These are phyloP conservation scores for Nebria ingens DNA, from an alignment of 1,140 invertebrate genomes.

Conservation along the genomic window DNA sequence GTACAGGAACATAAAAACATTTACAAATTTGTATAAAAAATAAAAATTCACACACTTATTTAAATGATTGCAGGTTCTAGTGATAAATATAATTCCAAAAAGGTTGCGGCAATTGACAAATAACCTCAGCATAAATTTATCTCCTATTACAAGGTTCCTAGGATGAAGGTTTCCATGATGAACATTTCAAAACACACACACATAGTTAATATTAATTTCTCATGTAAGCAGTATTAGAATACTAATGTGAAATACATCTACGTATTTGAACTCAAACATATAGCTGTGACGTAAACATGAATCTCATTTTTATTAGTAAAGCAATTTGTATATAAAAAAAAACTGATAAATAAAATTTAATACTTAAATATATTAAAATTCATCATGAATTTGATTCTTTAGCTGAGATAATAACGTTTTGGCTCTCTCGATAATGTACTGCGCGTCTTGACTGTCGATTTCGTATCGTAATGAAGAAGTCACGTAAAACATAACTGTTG, in stretches of 20 bases:
- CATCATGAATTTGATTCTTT: slow-evolving; percentile 22
- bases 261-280: no score
- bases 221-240: no score
- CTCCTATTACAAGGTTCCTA: neutral
- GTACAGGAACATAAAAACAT: no score
- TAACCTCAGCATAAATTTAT: neutral
- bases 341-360: neutral
- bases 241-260: no score
- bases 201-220: neutral
- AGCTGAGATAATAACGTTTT: slow-evolving; percentile 19
- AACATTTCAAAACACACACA: neutral
- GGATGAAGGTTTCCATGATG: neutral
- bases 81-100: neutral
- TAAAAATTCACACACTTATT: no score
- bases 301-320: slow-evolving; percentile 6
- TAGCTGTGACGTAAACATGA: neutral
- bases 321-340: neutral
- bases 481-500: slow-evolving; percentile 43
- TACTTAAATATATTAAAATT: slow-evolving; percentile 21
- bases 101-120: neutral
- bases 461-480: slow-evolving; percentile 21
- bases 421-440: slow-evolving; percentile 23
- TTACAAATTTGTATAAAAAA: no score
- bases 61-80: neutral
- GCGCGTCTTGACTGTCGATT: slow-evolving; percentile 22